These are phyloP conservation scores for Percopsis omiscomaycus DNA, from an alignment of 2,797 vertebrate genomes.

Conservation along the genomic window DNA sequence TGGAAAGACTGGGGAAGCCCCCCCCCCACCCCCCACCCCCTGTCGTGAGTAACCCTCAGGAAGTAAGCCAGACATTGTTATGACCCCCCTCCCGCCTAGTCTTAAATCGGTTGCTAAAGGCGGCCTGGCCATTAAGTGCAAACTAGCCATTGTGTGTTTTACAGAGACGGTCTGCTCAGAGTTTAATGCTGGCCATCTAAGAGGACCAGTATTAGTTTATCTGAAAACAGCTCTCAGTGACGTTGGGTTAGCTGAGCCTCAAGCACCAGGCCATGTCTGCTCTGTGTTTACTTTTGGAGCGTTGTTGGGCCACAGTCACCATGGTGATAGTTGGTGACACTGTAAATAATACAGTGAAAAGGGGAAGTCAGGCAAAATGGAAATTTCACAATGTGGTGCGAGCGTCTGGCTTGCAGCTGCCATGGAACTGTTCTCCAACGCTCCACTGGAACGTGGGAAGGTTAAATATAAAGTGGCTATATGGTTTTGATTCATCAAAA, in stretches of 20 bases:
- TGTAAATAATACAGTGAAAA: conserved; percentile 54
- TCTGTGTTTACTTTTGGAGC: background rate
- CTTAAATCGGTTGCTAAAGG: conserved; percentile 25
- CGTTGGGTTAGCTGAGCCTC: no score
- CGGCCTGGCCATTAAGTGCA: conserved; percentile 40
- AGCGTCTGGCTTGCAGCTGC: conserved; percentile 2
- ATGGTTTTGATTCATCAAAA: no score
- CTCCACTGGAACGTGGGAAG: no score
- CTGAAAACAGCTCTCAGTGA: background rate
- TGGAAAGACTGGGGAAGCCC: no score
- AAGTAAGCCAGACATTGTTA: conserved; percentile 16
- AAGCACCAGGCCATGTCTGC: background rate
- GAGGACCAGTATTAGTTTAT: conserved; percentile 11
- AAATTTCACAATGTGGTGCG: conserved; percentile 20
- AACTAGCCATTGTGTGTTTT: conserved; percentile 19
- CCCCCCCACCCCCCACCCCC: conserved; percentile 24
- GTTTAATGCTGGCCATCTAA: background rate
- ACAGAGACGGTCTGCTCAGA: conserved; percentile 13
- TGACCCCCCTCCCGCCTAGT: background rate
- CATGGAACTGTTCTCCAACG: background rate
- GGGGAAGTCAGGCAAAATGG: conserved; percentile 58
- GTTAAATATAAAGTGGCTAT: no score
- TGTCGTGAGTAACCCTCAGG: background rate
- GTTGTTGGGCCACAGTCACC: conserved; percentile 44
- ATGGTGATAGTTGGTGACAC: conserved; percentile 34